A percentile compares a stretch with the other conserved stretches of the same genome.
phyloP scores from a whole-genome alignment of 2,888 invertebrate genomes.

The Hetaerina titia region DNA sequence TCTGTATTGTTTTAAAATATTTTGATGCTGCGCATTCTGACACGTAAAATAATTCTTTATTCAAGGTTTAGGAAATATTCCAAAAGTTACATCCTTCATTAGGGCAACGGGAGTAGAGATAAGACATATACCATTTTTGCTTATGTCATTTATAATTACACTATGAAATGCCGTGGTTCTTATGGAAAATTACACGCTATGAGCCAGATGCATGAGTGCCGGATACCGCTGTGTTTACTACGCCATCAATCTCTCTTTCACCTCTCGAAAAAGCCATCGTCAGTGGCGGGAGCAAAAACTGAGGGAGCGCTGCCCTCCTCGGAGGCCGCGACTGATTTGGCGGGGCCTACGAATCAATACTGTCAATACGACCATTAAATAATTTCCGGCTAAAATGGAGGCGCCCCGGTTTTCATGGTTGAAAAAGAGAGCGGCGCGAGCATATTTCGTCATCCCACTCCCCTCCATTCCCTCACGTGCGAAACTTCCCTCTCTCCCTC shows the following conservation, averaged over 20 bases:
- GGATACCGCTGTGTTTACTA: neutral
- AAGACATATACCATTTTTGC: too few species aligned
- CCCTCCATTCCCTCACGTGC: neutral
- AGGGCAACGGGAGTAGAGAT: too few species aligned
- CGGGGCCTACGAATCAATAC: slow-evolving; percentile 6
- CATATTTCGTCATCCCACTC: neutral
- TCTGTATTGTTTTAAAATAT: too few species aligned
- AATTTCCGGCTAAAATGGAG: slow-evolving; percentile 15
- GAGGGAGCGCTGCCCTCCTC: neutral
- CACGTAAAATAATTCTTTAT: too few species aligned
- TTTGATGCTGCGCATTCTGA: too few species aligned
- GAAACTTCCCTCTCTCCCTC: neutral
- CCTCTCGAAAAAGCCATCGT: neutral
- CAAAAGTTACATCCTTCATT: too few species aligned
- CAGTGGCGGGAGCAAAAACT: neutral
- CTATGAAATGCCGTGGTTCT: neutral
- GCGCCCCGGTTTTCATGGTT: neutral
- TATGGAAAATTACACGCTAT: neutral
- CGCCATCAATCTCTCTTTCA: neutral
- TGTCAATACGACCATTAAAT: slow-evolving; percentile 35
- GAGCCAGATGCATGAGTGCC: neutral
- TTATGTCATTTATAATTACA: too few species aligned
- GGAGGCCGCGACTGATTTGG: neutral
- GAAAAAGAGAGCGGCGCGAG: neutral
- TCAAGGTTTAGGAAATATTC: too few species aligned